phyloP scores from a whole-genome alignment of 2,113 vertebrate species.

The Neodontobutis hainanensis region DNA sequence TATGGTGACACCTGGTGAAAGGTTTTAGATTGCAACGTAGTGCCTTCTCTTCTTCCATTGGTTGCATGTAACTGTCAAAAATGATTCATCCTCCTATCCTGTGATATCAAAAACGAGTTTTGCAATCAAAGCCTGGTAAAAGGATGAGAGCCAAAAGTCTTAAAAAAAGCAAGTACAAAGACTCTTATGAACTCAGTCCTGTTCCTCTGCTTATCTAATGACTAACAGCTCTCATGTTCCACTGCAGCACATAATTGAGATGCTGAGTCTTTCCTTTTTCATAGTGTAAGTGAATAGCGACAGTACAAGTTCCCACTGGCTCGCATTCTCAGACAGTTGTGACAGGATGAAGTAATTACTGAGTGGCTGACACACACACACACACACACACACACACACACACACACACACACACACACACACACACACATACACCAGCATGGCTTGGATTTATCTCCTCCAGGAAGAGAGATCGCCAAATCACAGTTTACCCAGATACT shows the following conservation, averaged over 20 bases:
- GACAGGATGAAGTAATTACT: slow-evolving; percentile 76
- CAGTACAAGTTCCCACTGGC: slow-evolving; percentile 76
- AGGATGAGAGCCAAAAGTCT: neutral
- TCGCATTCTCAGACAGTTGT: slow-evolving; percentile 76
- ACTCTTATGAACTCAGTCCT: slow-evolving; percentile 14
- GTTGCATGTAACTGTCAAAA: slow-evolving; percentile 7
- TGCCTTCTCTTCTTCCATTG: neutral
- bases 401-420: slow-evolving; percentile 51
- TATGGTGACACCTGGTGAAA: slow-evolving; percentile 67
- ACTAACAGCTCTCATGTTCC: slow-evolving; percentile 27
- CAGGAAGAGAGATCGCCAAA: slow-evolving; percentile 75
- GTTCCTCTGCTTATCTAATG: slow-evolving; percentile 31
- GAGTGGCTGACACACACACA: slow-evolving; percentile 60
- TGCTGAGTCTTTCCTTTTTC: slow-evolving; percentile 26
- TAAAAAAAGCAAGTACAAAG: slow-evolving; percentile 12
- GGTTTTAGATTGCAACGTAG: slow-evolving; percentile 47
- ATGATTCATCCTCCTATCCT: neutral
- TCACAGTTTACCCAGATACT: slow-evolving; percentile 72
- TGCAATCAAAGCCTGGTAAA: neutral
- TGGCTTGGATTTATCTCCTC: slow-evolving; percentile 69
- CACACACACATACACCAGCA: slow-evolving; percentile 66
- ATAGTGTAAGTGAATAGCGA: slow-evolving; percentile 57
- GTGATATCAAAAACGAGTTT: neutral
- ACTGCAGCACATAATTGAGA: slow-evolving; percentile 36
- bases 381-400: neutral